Evolutionary conservation across 2,113 vertebrate species (phyloP).

Genomic region (Limanda limanda): DNA sequence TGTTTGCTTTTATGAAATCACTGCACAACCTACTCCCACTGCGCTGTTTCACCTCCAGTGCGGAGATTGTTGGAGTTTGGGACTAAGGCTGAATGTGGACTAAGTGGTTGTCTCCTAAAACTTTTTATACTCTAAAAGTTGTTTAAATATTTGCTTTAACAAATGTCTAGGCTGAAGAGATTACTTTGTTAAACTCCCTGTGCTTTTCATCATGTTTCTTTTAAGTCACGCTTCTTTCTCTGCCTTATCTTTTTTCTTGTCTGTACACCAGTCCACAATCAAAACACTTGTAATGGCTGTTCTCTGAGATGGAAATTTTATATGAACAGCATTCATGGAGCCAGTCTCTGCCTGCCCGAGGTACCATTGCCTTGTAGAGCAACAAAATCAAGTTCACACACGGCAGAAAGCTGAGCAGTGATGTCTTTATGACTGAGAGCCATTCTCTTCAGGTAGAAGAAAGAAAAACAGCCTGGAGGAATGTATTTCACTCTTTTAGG

Average conservation of each 20-base stretch:
- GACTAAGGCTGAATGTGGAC: not conserved
- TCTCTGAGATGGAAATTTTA: slow-evolving; percentile 64
- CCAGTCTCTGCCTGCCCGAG: slow-evolving; percentile 78
- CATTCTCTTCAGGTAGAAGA: slow-evolving; percentile 23
- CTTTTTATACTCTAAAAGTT: not conserved
- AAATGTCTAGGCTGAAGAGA: slow-evolving; percentile 1
- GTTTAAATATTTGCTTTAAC: not conserved
- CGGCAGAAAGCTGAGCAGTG: slow-evolving; percentile 36
- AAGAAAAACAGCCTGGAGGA: slow-evolving; percentile 48
- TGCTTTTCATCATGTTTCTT: slow-evolving; percentile 2
- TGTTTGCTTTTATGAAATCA: not conserved
- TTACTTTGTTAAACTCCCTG: not conserved
- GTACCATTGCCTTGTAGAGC: slow-evolving; percentile 42
- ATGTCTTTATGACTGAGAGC: slow-evolving; percentile 45
- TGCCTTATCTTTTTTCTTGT: slow-evolving; percentile 21
- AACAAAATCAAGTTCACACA: slow-evolving; percentile 72
- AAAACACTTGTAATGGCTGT: slow-evolving; percentile 60
- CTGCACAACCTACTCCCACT: not conserved
- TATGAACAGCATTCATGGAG: slow-evolving; percentile 66
- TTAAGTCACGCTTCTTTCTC: slow-evolving; percentile 8
- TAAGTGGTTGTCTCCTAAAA: not conserved
- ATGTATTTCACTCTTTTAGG: slow-evolving; percentile 65
- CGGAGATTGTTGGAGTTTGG: not conserved
- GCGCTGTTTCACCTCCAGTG: not conserved
- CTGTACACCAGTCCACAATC: slow-evolving; percentile 37